Evolutionary conservation across 2,113 vertebrate species (phyloP).

Genomic region (Lathamus discolor): DNA sequence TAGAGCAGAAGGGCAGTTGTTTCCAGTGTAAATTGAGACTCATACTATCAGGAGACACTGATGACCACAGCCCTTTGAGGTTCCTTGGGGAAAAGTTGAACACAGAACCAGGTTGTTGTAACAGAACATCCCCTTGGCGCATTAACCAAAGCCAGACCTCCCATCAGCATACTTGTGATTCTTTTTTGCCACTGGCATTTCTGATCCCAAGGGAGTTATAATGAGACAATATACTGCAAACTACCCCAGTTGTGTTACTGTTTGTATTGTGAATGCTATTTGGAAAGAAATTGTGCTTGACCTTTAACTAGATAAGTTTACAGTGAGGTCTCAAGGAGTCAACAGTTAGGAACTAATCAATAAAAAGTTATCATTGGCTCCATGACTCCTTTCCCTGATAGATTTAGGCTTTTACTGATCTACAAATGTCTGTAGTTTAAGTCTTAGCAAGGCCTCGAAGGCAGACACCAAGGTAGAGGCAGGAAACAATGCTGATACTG

Average conservation of each 20-base stretch:
- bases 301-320: slow-evolving; percentile 17
- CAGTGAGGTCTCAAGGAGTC: background rate
- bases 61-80: background rate
- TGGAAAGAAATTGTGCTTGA: slow-evolving; percentile 16
- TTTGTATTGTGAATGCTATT: slow-evolving; percentile 27
- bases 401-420: background rate
- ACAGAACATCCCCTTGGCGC: background rate
- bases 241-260: background rate
- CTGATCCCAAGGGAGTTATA: background rate
- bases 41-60: background rate
- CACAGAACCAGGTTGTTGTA: background rate
- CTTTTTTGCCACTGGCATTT: slow-evolving; percentile 24
- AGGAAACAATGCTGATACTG: background rate
- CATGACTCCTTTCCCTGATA: background rate
- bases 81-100: background rate
- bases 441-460: background rate
- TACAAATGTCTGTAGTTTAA: background rate
- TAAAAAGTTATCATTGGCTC: background rate
- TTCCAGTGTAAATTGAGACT: background rate
- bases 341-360: slow-evolving; percentile 20
- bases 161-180: background rate
- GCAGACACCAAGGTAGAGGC: background rate
- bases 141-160: background rate
- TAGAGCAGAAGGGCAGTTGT: background rate
- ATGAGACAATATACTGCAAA: background rate